phyloP scores from a whole-genome alignment of 2,113 vertebrate genomes.

The Nannospalax galili region DNA sequence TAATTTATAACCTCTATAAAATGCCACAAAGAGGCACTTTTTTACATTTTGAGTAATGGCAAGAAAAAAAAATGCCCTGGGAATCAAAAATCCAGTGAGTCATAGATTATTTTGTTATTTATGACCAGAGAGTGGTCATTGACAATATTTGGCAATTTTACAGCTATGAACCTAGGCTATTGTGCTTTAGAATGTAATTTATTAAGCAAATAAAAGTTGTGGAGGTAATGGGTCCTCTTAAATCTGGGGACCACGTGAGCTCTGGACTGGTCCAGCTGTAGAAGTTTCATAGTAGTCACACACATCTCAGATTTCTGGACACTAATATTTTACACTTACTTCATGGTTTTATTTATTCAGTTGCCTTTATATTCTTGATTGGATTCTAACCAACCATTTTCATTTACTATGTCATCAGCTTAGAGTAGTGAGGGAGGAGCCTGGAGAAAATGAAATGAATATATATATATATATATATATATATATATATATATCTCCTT shows the following conservation, averaged over 20 bases:
- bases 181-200: constrained; percentile 92
- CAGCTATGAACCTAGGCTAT: constrained; percentile 87
- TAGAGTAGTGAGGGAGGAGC: constrained; percentile 77
- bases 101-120: constrained; percentile 90
- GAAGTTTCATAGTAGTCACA: constrained; percentile 84
- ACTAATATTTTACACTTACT: constrained; percentile 92
- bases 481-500: no score
- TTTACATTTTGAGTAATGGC: constrained; percentile 88
- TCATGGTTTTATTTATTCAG: constrained; percentile 89
- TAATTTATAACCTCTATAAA: constrained; percentile 91
- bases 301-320: constrained; percentile 86
- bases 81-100: constrained; percentile 90
- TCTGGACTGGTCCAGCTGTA: constrained; percentile 83
- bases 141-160: constrained; percentile 91
- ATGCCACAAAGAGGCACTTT: constrained; percentile 85
- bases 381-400: constrained; percentile 85
- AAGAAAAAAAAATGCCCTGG: constrained; percentile 87
- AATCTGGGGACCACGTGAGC: constrained; percentile 82
- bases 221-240: constrained; percentile 87
- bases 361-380: constrained; percentile 86
- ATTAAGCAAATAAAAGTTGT: constrained; percentile 91
- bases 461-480: no score
- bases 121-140: constrained; percentile 88
- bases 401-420: constrained; percentile 76
- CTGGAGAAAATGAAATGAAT: constrained; percentile 81